Percentiles rank a stretch among this genome's conserved stretches.
Evolutionary conservation across 2,888 invertebrate genomes (phyloP).

Genomic region (Steinernema carpocapsae): DNA sequence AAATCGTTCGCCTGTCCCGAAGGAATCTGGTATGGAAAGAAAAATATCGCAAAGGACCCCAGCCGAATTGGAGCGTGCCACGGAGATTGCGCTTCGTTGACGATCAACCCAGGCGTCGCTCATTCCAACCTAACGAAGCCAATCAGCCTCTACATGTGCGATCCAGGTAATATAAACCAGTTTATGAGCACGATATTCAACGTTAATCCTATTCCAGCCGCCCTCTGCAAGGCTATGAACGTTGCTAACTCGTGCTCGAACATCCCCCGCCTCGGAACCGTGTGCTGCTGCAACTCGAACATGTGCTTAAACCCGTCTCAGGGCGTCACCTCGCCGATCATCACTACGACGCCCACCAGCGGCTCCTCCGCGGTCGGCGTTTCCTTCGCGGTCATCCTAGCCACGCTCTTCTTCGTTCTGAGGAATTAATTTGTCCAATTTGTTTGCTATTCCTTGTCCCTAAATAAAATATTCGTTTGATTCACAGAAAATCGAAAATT

Average conservation of each 20-base stretch:
- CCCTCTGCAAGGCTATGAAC: background rate
- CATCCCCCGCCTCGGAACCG: background rate
- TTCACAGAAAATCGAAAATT: background rate
- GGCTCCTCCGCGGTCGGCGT: background rate
- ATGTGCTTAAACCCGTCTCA: slow-evolving; percentile 12
- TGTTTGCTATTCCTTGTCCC: slow-evolving; percentile 1
- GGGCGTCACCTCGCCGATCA: background rate
- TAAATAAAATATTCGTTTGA: background rate
- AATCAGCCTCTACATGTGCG: background rate
- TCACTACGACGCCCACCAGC: background rate
- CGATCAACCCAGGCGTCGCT: background rate
- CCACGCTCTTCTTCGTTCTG: background rate
- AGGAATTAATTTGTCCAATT: background rate
- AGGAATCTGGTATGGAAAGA: slow-evolving; percentile 28
- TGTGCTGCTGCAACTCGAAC: slow-evolving; percentile 16
- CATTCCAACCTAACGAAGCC: background rate
- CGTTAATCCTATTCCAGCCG: background rate
- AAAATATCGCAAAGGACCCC: background rate
- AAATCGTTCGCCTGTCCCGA: slow-evolving; percentile 33
- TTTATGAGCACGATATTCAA: no score
- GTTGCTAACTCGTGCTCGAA: background rate
- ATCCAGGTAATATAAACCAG: background rate
- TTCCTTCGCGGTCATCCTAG: slow-evolving; percentile 9
- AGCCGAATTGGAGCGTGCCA: slow-evolving; percentile 20
- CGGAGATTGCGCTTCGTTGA: slow-evolving; percentile 27